Conservation (phyloP, 2,113 vertebrate species). For the Erythrocebus patas region DNA sequence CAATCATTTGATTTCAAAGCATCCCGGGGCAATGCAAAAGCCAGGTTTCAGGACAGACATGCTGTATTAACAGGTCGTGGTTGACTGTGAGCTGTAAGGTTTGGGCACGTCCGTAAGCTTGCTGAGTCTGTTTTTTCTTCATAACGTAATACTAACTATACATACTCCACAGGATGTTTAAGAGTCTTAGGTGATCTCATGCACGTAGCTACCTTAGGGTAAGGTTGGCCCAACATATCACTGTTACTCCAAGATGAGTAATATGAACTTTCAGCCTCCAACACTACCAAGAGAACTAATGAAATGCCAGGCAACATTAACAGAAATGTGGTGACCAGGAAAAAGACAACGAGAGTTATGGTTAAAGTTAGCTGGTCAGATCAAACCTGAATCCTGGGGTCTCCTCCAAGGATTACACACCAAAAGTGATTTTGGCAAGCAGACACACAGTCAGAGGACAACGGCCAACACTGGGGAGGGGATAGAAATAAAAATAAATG, state of each 20-base stretch:
- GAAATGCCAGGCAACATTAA: background rate
- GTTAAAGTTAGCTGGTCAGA: background rate
- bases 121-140: background rate
- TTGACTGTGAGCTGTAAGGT: background rate
- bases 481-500: background rate
- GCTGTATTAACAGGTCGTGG: background rate
- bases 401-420: background rate
- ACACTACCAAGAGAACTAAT: background rate
- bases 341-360: background rate
- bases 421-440: background rate
- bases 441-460: background rate
- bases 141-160: background rate
- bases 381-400: background rate
- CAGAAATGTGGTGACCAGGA: background rate
- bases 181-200: background rate
- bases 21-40: background rate
- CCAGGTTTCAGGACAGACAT: background rate
- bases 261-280: background rate
- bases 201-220: background rate
- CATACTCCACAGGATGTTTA: background rate
- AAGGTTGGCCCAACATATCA: background rate
- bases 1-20: background rate
- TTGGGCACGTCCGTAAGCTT: background rate
- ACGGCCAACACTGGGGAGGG: background rate
- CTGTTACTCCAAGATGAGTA: background rate